A percentile compares a stretch with the other conserved stretches of the same genome.
Evolutionary conservation across 2,113 vertebrate genomes (phyloP).

Genomic region (Tragelaphus strepsiceros): DNA sequence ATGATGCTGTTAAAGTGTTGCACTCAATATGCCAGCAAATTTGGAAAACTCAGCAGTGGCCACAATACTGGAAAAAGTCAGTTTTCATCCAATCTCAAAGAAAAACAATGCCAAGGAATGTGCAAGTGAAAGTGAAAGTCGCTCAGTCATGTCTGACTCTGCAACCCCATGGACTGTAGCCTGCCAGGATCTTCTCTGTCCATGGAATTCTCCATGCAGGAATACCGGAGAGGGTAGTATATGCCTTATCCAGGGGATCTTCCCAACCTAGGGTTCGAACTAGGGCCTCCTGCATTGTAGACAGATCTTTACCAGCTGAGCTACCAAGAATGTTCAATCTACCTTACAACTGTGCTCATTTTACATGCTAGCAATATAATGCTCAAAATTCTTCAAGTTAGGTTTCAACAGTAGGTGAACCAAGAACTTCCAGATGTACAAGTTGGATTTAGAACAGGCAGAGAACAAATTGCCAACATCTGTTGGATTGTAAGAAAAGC

Average conservation of each 20-base stretch:
- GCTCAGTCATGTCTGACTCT: not conserved
- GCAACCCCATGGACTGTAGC: not conserved
- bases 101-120: not conserved
- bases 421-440: not conserved
- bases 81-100: not conserved
- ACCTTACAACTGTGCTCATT: not conserved
- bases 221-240: not conserved
- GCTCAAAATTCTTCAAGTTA: not conserved
- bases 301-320: not conserved
- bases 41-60: not conserved
- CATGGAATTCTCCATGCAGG: not conserved
- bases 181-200: not conserved
- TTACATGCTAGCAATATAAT: not conserved
- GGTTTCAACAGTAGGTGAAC: not conserved
- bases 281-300: not conserved
- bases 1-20: not conserved
- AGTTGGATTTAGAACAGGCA: not conserved
- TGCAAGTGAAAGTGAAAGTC: not conserved
- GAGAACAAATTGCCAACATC: not conserved
- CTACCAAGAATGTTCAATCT: not conserved
- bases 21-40: not conserved
- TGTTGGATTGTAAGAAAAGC: not conserved
- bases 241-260: not conserved
- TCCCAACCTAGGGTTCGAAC: not conserved
- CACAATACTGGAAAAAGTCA: not conserved